Percentiles rank a stretch among this genome's conserved stretches.
These are phyloP conservation scores for Stegodyphus dumicola DNA, from an alignment of 1,140 invertebrate species.

Conservation along the genomic window DNA sequence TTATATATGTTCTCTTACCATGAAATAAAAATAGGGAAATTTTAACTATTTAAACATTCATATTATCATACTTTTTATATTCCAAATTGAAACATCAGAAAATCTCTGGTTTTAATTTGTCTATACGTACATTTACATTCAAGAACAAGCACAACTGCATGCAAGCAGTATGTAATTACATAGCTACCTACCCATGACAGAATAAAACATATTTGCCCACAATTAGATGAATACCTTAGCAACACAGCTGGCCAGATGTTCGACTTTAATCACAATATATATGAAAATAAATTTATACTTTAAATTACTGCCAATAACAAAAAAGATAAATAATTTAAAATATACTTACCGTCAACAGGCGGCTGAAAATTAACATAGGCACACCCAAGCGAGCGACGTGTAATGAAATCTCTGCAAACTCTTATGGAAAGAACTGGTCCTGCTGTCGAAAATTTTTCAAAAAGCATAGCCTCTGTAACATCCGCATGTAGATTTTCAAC, in stretches of 20 bases:
- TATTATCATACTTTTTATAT: not conserved
- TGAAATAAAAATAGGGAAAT: too few relatives aligned
- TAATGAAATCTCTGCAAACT: conserved; percentile 97
- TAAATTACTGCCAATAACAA: not conserved
- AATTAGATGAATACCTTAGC: too few relatives aligned
- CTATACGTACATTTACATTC: too few relatives aligned
- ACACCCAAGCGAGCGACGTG: conserved; percentile 96
- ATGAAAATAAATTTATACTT: not conserved
- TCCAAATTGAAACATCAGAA: not conserved
- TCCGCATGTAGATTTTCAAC: conserved; percentile 98
- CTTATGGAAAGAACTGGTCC: conserved; percentile 98
- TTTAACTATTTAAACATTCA: not conserved
- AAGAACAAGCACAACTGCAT: too few relatives aligned
- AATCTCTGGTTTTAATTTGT: too few relatives aligned
- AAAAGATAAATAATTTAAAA: not conserved
- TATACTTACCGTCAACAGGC: conserved; percentile 92
- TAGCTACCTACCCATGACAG: too few relatives aligned
- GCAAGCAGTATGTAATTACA: too few relatives aligned
- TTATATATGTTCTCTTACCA: too few relatives aligned
- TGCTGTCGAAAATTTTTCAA: conserved; percentile 98
- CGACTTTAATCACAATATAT: not conserved
- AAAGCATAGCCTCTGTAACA: conserved; percentile 98
- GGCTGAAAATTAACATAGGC: conserved; percentile 99
- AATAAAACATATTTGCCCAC: too few relatives aligned
- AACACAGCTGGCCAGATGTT: too few relatives aligned